phyloP scores from a whole-genome alignment of 2,888 invertebrate species.

The Salticus scenicus region DNA sequence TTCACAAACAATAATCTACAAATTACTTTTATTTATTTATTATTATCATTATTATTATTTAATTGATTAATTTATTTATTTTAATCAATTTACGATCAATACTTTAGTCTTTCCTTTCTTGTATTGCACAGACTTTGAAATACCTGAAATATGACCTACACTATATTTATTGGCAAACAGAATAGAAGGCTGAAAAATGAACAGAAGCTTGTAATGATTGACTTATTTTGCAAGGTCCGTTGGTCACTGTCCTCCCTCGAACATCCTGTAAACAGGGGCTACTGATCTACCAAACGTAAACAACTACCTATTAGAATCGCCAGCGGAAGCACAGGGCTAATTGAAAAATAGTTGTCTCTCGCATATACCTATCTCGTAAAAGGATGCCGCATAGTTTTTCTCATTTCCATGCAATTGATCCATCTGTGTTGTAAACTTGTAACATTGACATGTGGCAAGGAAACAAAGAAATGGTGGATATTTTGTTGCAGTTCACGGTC shows the following conservation, averaged over 20 bases:
- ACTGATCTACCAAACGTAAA: slow-evolving; percentile 11
- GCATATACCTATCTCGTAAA: background rate
- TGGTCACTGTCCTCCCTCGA: slow-evolving; percentile 45
- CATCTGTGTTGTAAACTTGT: background rate
- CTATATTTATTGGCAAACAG: background rate
- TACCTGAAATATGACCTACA: too few species aligned
- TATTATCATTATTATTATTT: too few species aligned
- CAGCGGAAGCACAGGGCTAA: slow-evolving; percentile 1
- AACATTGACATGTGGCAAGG: slow-evolving; percentile 3
- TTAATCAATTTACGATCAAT: too few species aligned
- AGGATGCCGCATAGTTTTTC: background rate
- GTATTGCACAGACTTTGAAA: too few species aligned
- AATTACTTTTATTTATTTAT: too few species aligned
- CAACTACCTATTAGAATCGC: slow-evolving; percentile 10
- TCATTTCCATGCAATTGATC: background rate
- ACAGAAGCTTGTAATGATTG: slow-evolving; percentile 45
- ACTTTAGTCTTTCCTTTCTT: too few species aligned
- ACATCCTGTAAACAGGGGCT: slow-evolving; percentile 65
- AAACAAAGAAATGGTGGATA: background rate
- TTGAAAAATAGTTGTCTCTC: background rate
- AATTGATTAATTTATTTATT: too few species aligned
- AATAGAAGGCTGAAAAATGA: background rate
- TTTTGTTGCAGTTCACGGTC: background rate
- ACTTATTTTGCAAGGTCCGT: slow-evolving; percentile 67
- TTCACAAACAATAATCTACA: too few species aligned